phyloP scores from a whole-genome alignment of 2,113 vertebrate genomes.

The Pao palembangensis region DNA sequence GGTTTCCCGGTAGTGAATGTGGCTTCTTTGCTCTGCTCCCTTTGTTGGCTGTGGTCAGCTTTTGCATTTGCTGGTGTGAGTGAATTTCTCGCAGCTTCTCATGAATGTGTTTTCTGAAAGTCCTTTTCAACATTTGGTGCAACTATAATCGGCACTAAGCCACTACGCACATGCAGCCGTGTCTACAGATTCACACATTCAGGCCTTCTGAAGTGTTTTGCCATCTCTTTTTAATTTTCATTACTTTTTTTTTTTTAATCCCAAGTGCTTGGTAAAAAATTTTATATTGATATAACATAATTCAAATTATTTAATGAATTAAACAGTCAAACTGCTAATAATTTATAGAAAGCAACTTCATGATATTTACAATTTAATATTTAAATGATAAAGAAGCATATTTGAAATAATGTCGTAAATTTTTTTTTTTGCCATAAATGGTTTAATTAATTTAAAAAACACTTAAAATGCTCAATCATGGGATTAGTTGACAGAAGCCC shows the following conservation, averaged over 20 bases:
- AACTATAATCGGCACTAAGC: conserved; percentile 71
- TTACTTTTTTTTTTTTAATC: too few relatives aligned
- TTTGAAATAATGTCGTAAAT: too few relatives aligned
- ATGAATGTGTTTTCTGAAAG: conserved; percentile 73
- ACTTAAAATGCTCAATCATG: background rate
- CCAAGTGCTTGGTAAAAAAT: too few relatives aligned
- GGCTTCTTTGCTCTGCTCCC: conserved; percentile 51
- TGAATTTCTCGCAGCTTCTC: conserved; percentile 72
- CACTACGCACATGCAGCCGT: conserved; percentile 67
- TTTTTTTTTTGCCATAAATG: too few relatives aligned
- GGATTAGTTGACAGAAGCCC: too few relatives aligned
- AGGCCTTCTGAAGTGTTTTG: conserved; percentile 62
- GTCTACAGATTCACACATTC: conserved; percentile 69
- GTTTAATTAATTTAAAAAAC: too few relatives aligned
- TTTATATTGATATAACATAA: too few relatives aligned
- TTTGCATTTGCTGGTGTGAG: conserved; percentile 69
- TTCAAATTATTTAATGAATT: too few relatives aligned
- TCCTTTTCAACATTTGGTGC: conserved; percentile 74
- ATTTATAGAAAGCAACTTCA: background rate
- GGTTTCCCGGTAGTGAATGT: conserved; percentile 39
- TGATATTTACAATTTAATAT: background rate
- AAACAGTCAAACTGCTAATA: too few relatives aligned
- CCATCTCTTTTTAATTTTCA: conserved; percentile 46
- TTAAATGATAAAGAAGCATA: background rate
- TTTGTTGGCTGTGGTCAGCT: conserved; percentile 68